These are phyloP conservation scores for Pipistrellus kuhlii DNA, from an alignment of 2,797 vertebrate species.

Conservation along the genomic window DNA sequence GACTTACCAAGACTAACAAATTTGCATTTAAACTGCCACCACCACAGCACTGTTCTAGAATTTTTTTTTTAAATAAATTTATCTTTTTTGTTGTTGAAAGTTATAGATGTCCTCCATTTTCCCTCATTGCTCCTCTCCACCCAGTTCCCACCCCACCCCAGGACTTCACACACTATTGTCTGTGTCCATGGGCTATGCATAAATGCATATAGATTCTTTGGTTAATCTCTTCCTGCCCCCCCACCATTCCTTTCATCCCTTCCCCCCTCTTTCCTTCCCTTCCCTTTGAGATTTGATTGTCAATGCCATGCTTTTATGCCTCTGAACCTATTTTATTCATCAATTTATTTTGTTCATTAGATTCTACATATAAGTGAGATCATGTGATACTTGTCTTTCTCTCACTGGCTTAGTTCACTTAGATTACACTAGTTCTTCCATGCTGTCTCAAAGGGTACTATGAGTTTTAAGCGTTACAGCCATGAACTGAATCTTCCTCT, in stretches of 20 bases:
- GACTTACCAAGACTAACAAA: conserved; percentile 11
- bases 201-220: neutral
- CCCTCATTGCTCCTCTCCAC: neutral
- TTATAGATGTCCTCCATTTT: neutral
- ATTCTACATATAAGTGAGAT: neutral
- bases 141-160: neutral
- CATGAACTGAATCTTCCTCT: neutral
- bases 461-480: neutral
- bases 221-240: neutral
- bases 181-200: neutral
- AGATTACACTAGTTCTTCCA: neutral
- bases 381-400: neutral
- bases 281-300: too few relatives aligned
- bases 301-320: too few relatives aligned
- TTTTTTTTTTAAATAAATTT: neutral
- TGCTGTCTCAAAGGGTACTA: neutral
- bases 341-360: neutral
- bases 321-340: neutral
- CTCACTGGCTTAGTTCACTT: neutral
- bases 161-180: neutral
- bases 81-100: neutral
- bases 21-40: neutral
- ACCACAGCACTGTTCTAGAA: neutral
- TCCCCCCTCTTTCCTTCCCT: too few relatives aligned
- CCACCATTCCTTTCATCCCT: too few relatives aligned